These are phyloP conservation scores for Eriocheir sinensis DNA, from an alignment of 1,140 invertebrate genomes.

Conservation along the genomic window DNA sequence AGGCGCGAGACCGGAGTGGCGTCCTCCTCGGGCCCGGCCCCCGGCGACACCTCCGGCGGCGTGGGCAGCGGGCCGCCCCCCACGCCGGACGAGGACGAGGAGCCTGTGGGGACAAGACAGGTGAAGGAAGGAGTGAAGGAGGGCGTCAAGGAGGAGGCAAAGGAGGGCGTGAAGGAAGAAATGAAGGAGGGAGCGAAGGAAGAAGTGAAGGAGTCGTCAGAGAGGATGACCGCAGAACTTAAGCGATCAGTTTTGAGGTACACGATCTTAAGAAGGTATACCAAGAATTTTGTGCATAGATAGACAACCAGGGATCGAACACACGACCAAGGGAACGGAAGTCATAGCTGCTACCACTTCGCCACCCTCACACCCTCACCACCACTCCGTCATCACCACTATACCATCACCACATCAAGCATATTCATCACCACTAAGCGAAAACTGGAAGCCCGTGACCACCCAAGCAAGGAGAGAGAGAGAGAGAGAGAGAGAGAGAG, in stretches of 20 bases:
- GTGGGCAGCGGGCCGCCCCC: slow-evolving; percentile 40
- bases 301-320: background rate
- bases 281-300: too few species aligned
- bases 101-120: background rate
- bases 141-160: background rate
- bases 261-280: background rate
- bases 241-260: background rate
- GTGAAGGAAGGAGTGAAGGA: background rate
- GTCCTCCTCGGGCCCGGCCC: slow-evolving; percentile 44
- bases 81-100: slow-evolving; percentile 24
- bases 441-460: background rate
- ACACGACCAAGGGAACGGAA: background rate
- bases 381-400: too few species aligned
- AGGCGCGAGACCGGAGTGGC: slow-evolving; percentile 72
- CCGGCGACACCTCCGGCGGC: slow-evolving; percentile 50
- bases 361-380: too few species aligned
- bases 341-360: background rate
- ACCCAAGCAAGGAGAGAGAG: too few species aligned
- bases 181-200: background rate
- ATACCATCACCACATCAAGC: background rate
- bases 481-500: slow-evolving; percentile 6
- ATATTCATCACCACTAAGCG: background rate
- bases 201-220: background rate
- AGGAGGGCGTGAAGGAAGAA: background rate
- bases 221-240: background rate